These are phyloP conservation scores for Chaenogobius annularis DNA, from an alignment of 2,113 vertebrate species.

Conservation along the genomic window DNA sequence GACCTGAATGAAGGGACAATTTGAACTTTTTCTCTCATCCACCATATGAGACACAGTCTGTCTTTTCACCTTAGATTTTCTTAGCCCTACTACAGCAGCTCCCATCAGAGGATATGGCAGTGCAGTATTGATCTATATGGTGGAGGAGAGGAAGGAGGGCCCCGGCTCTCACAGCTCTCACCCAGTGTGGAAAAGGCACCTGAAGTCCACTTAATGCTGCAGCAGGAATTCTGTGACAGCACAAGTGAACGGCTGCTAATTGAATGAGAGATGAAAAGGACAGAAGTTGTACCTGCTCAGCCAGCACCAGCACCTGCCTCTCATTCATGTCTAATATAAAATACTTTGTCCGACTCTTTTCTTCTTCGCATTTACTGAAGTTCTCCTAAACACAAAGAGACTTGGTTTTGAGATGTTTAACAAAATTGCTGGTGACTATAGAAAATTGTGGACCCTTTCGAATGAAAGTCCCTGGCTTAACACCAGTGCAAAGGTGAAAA, in stretches of 20 bases:
- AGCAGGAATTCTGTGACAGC: constrained; percentile 54
- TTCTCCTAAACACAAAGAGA: constrained; percentile 28
- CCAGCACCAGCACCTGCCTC: constrained; percentile 10
- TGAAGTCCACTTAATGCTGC: constrained; percentile 68
- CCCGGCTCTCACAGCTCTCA: constrained; percentile 58
- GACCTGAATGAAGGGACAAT: constrained; percentile 72
- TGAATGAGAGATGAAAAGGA: constrained; percentile 68
- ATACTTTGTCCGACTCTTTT: constrained; percentile 40
- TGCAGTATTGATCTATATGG: constrained; percentile 69
- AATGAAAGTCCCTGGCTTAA: constrained; percentile 20
- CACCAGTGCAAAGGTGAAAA: constrained; percentile 19
- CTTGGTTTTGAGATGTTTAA: constrained; percentile 27
- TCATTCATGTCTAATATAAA: constrained; percentile 29
- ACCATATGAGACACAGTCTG: constrained; percentile 51
- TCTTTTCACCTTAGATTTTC: constrained; percentile 71
- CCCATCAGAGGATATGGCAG: constrained; percentile 75
- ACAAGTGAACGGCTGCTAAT: constrained; percentile 65
- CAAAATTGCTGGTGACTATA: constrained; percentile 29
- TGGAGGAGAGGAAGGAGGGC: constrained; percentile 61
- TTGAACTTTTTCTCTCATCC: constrained; percentile 75
- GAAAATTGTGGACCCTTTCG: constrained; percentile 25
- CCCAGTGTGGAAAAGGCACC: constrained; percentile 53
- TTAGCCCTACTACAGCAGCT: constrained; percentile 58
- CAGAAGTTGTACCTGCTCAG: constrained; percentile 48
- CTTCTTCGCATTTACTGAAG: constrained; percentile 29